These are phyloP conservation scores for Echinops telfairi DNA, from an alignment of 2,113 vertebrate genomes.

Conservation along the genomic window DNA sequence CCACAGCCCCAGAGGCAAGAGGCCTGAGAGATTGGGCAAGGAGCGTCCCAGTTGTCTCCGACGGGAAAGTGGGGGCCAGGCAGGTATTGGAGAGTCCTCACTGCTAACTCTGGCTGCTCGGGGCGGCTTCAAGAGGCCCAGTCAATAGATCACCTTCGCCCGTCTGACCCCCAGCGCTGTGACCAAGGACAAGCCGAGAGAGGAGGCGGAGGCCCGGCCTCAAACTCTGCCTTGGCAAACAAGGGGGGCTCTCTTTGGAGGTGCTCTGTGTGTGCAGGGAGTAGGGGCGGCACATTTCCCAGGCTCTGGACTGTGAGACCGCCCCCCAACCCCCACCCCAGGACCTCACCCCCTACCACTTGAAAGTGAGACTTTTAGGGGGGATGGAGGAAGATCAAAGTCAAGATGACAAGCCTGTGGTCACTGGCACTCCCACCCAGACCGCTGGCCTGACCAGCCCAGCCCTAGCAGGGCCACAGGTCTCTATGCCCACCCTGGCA, in stretches of 20 bases:
- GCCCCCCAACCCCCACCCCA: background rate
- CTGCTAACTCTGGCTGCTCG: background rate
- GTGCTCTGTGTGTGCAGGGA: fast-evolving
- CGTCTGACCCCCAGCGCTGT: background rate
- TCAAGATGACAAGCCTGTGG: background rate
- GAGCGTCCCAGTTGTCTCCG: no score
- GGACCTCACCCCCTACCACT: background rate
- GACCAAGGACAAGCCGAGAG: background rate
- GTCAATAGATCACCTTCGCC: no score
- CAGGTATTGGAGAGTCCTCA: background rate
- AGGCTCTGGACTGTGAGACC: fast-evolving
- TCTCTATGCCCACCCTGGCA: no score
- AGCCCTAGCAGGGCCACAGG: background rate
- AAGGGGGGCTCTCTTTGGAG: background rate
- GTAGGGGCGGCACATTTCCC: background rate
- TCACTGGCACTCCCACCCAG: background rate
- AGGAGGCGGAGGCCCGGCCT: background rate
- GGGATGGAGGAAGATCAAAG: background rate
- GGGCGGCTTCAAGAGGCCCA: background rate
- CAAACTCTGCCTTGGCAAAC: background rate
- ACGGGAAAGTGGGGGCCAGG: background rate
- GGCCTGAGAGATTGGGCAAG: background rate
- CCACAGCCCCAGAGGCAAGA: no score
- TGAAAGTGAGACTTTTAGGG: background rate
- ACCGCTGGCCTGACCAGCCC: background rate